Conservation (phyloP, 2,797 vertebrate species). For the Alfaro cultratus region DNA sequence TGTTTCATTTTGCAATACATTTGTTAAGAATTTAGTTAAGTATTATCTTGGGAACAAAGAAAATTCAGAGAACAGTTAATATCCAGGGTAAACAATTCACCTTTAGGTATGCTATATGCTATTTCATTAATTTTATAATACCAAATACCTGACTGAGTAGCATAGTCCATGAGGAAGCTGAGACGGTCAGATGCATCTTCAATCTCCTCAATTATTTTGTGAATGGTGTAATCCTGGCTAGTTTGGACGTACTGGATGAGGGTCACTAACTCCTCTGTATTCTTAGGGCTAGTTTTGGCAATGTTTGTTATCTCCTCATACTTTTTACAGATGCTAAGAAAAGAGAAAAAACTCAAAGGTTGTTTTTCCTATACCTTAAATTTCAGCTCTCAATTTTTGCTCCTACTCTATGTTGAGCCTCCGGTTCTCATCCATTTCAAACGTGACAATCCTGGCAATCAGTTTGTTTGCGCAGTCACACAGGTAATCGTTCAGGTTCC, state of each 20-base stretch:
- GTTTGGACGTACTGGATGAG: conserved; percentile 81
- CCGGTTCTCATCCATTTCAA: conserved; percentile 85
- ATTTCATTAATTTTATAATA: not conserved
- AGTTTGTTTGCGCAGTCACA: conserved; percentile 80
- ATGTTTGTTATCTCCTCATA: conserved; percentile 83
- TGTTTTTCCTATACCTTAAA: not conserved
- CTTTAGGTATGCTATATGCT: not conserved
- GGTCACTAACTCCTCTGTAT: conserved; percentile 84
- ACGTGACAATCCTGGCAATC: conserved; percentile 82
- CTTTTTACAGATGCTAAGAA: conserved; percentile 85
- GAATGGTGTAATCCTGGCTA: conserved; percentile 84
- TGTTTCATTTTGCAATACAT: not conserved
- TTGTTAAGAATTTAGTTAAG: not conserved
- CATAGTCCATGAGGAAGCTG: conserved; percentile 86
- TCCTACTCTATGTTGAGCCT: conserved; percentile 84
- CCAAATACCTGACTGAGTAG: conserved; percentile 81
- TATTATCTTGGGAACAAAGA: not conserved
- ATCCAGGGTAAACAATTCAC: not conserved
- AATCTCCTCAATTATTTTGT: conserved; percentile 82
- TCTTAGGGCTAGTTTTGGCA: conserved; percentile 79
- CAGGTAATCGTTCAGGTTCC: conserved; percentile 84
- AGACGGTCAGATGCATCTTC: conserved; percentile 80
- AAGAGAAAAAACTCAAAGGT: not conserved
- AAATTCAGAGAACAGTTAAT: not conserved
- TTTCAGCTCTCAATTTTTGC: not conserved